Percentiles rank a stretch among this genome's conserved stretches.
phyloP scores from a whole-genome alignment of 2,888 invertebrate species.

The Caenorhabditis sinica region DNA sequence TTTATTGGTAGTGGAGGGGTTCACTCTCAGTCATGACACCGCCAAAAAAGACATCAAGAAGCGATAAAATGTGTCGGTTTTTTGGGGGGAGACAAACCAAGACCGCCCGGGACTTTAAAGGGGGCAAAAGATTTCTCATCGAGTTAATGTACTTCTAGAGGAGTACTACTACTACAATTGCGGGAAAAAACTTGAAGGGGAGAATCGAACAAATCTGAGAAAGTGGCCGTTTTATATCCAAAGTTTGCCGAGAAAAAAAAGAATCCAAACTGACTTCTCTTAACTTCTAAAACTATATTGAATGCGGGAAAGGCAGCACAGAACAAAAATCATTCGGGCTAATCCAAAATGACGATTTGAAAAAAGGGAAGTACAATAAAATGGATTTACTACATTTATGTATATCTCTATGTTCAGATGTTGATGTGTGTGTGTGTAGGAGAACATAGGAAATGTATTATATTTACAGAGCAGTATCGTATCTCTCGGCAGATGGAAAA shows the following conservation, averaged over 20 bases:
- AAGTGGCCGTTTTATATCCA: not conserved
- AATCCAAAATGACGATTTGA: too few species aligned
- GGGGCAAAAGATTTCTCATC: constrained; percentile 48
- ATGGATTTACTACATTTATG: too few species aligned
- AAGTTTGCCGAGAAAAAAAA: not conserved
- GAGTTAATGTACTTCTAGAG: constrained; percentile 52
- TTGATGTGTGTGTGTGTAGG: too few species aligned
- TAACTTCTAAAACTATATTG: too few species aligned
- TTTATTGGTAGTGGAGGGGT: constrained; percentile 23
- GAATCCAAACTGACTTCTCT: not conserved
- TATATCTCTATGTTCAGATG: too few species aligned
- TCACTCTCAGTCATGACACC: constrained; percentile 14
- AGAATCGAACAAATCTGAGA: not conserved
- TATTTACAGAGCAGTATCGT: not conserved
- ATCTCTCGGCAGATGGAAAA: too few species aligned
- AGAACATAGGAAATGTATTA: too few species aligned
- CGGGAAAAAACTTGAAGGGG: not conserved
- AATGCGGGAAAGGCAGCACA: too few species aligned
- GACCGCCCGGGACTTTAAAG: constrained; percentile 32
- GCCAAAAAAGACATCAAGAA: constrained; percentile 60
- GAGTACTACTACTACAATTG: not conserved
- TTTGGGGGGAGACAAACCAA: constrained; percentile 10
- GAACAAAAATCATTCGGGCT: too few species aligned
- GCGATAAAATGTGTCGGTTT: constrained; percentile 63
- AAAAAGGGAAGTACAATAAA: too few species aligned